These are phyloP conservation scores for Auanema freiburgensis DNA, from an alignment of 2,888 invertebrate genomes.

Conservation along the genomic window DNA sequence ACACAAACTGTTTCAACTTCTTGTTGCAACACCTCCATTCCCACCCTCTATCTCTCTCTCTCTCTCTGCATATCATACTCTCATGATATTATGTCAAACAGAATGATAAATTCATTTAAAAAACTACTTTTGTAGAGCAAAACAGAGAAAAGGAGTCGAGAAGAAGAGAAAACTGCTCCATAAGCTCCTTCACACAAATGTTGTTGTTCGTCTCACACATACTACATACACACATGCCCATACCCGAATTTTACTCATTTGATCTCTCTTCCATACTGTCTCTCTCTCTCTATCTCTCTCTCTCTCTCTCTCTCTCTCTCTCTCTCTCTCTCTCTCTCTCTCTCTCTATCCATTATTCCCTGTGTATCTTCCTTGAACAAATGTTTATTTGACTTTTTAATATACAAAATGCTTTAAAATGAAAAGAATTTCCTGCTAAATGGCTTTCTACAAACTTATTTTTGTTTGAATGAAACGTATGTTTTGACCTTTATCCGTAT, in stretches of 20 bases:
- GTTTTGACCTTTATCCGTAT: too few relatives aligned
- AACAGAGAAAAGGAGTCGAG: neutral
- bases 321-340: slow-evolving; percentile 5
- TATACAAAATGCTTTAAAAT: slow-evolving; percentile 4
- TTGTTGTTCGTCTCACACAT: neutral
- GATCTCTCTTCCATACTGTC: neutral
- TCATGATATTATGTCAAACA: neutral
- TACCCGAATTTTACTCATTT: neutral
- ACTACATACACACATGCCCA: neutral
- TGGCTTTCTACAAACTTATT: too few relatives aligned
- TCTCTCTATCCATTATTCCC: neutral
- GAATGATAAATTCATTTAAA: neutral
- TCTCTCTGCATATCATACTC: neutral
- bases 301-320: neutral
- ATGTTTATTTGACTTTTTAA: neutral
- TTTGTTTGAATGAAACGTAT: too few relatives aligned
- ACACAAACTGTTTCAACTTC: too few relatives aligned
- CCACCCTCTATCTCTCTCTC: slow-evolving; percentile 6
- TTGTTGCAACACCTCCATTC: neutral
- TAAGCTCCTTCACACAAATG: neutral
- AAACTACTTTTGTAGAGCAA: neutral
- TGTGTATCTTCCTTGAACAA: neutral
- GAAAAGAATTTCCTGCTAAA: neutral
- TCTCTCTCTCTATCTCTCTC: slow-evolving; percentile 3
- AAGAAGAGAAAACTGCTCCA: neutral